Evolutionary conservation across 2,113 vertebrate species (phyloP).

Genomic region (Callionymus lyra): DNA sequence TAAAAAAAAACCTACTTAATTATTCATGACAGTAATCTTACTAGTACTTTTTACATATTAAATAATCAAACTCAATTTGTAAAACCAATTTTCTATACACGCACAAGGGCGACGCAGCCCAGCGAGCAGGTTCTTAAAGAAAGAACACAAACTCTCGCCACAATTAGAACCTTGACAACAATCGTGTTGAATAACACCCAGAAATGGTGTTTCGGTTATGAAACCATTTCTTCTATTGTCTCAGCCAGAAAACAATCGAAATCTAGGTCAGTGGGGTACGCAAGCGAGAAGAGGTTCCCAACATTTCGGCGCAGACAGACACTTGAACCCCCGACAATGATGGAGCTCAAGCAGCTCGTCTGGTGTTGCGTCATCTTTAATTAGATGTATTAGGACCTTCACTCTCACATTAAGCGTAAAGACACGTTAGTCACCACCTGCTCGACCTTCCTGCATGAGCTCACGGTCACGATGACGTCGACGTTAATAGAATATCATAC

Average conservation of each 20-base stretch:
- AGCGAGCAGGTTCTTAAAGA: constrained; percentile 37
- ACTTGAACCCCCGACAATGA: constrained; percentile 56
- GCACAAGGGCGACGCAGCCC: too few species aligned
- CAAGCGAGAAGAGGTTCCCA: constrained; percentile 55
- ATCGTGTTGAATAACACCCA: constrained; percentile 60
- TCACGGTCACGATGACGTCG: too few species aligned
- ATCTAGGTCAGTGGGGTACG: constrained; percentile 71
- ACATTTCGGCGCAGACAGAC: constrained; percentile 54
- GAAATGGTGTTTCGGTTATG: constrained; percentile 66
- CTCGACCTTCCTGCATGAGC: too few species aligned
- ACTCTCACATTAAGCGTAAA: constrained; percentile 34
- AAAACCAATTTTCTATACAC: too few species aligned
- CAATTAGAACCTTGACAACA: constrained; percentile 49
- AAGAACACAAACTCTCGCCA: constrained; percentile 30
- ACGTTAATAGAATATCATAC: too few species aligned
- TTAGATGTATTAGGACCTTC: constrained; percentile 46
- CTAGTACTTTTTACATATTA: too few species aligned
- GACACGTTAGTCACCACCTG: constrained; percentile 18
- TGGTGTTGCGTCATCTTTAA: constrained; percentile 45
- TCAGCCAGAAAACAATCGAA: constrained; percentile 66
- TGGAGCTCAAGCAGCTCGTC: constrained; percentile 38
- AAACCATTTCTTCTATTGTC: constrained; percentile 67
- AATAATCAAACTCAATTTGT: too few species aligned
- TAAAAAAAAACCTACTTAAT: too few species aligned
- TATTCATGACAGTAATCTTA: too few species aligned